phyloP scores from a whole-genome alignment of 2,888 invertebrate genomes.

The Tryphoninae sp. region DNA sequence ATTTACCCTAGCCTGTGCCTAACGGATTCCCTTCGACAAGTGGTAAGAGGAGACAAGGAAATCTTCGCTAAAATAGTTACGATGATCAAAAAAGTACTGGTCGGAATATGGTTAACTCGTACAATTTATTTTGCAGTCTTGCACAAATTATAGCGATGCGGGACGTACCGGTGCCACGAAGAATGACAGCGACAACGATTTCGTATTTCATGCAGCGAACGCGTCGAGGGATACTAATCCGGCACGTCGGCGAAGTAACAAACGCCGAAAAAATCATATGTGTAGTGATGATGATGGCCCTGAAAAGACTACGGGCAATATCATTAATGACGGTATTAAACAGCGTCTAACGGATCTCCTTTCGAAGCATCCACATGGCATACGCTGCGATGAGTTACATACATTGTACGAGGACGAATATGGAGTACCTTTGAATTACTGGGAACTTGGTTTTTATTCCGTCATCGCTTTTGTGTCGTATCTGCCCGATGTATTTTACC shows the following conservation, averaged over 20 bases:
- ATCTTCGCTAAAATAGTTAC: constrained; percentile 54
- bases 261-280: neutral
- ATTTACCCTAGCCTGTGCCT: no score
- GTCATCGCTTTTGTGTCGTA: constrained; percentile 73
- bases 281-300: neutral
- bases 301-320: constrained; percentile 17
- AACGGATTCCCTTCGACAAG: neutral
- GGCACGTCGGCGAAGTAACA: no score
- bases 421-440: constrained; percentile 71
- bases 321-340: constrained; percentile 69
- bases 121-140: no score
- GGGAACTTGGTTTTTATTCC: constrained; percentile 75
- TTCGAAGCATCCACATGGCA: constrained; percentile 74
- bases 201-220: neutral
- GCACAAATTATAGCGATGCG: no score
- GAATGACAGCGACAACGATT: no score
- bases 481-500: constrained; percentile 74
- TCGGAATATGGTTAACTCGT: constrained; percentile 62
- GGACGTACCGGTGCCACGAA: no score
- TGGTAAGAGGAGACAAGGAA: constrained; percentile 16
- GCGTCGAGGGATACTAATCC: no score
- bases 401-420: constrained; percentile 71
- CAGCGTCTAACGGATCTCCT: constrained; percentile 73
- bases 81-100: constrained; percentile 54
- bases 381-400: constrained; percentile 77